Base-by-base conservation (phyloP, 2,113 vertebrate genomes). In the Orthonyx spaldingii region DNA sequence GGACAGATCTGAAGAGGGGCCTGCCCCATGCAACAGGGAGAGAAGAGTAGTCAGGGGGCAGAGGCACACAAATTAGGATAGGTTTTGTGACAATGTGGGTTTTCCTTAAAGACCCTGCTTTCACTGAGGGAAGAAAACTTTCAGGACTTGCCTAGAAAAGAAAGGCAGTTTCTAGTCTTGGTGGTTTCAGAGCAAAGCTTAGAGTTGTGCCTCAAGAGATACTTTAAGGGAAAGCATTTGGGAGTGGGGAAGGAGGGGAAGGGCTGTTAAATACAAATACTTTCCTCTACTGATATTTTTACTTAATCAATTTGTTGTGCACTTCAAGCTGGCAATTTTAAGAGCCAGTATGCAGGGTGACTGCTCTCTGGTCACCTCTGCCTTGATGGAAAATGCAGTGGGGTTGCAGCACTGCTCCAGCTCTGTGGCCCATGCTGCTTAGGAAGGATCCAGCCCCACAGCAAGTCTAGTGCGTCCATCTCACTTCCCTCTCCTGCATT, bases 161-260 rank as follows among this genome's bases (percentile, higher is more conserved):
- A 84, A 87, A 91, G 35, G 26, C 52, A 66, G 16, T 69, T 91
- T 91, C 77, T 68, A 90, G 74, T 42, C 71, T 33, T 83, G 57
- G n/a, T 83, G n/a, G 52, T 85, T 93, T 85, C 71, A 84, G 60
- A 91, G 47, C 74, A 90, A 90, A 68, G 59, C n/a, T 89, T 21
- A 56, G 23, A 94, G 37, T 61, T 82, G 46, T 28, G 44, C 87
- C 68, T 60, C 27, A 1, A 71, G 83, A 87, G 69, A 61, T 90
- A 84, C 89, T 92, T 95, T 75, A 81, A 77, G 76, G 55, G 41
- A 83, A 95, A 83, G 59, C 52, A 78, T 41, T 84, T 93, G 64
- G 56, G 93, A 90, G 47, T 32, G 47, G 35, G 42, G 44, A 82
- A 92, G 68, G 79, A 88, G 42, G 16, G 37, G 30, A 93, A 77